Conservation (phyloP, 1,140 invertebrate species). For the Apis dorsata region DNA sequence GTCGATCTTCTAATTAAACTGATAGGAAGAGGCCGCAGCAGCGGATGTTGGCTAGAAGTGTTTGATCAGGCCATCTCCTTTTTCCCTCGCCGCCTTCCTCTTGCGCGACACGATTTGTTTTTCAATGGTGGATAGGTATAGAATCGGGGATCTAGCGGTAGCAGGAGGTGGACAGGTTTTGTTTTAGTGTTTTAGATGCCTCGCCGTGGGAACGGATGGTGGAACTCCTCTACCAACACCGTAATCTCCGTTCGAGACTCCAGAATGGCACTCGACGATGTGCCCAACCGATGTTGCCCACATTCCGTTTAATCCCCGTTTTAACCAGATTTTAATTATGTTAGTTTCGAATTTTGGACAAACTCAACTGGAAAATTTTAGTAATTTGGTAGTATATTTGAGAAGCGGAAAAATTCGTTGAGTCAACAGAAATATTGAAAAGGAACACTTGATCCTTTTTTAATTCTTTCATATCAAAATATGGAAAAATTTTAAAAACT, state of each 20-base stretch:
- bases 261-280: slow-evolving; percentile 60
- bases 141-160: slow-evolving; percentile 26
- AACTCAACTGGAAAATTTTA: background rate
- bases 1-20: slow-evolving; percentile 48
- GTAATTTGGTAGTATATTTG: background rate
- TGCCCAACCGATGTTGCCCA: slow-evolving; percentile 13
- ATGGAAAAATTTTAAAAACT: background rate
- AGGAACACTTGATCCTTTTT: too few relatives aligned
- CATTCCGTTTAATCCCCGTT: slow-evolving; percentile 27
- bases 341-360: too few relatives aligned
- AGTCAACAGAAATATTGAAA: too few relatives aligned
- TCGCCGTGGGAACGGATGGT: slow-evolving; percentile 74
- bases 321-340: slow-evolving; percentile 2
- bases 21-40: slow-evolving; percentile 38
- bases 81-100: slow-evolving; percentile 51
- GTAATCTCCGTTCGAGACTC: slow-evolving; percentile 55
- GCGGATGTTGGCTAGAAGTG: slow-evolving; percentile 58
- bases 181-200: slow-evolving; percentile 75
- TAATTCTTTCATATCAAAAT: too few relatives aligned
- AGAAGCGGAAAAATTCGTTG: too few relatives aligned
- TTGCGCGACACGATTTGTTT: slow-evolving; percentile 67
- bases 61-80: slow-evolving; percentile 66
- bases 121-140: slow-evolving; percentile 37
- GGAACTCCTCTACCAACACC: slow-evolving; percentile 39
- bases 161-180: slow-evolving; percentile 64